phyloP scores from a whole-genome alignment of 2,797 vertebrate species.

The Pseudomugil gertrudae region DNA sequence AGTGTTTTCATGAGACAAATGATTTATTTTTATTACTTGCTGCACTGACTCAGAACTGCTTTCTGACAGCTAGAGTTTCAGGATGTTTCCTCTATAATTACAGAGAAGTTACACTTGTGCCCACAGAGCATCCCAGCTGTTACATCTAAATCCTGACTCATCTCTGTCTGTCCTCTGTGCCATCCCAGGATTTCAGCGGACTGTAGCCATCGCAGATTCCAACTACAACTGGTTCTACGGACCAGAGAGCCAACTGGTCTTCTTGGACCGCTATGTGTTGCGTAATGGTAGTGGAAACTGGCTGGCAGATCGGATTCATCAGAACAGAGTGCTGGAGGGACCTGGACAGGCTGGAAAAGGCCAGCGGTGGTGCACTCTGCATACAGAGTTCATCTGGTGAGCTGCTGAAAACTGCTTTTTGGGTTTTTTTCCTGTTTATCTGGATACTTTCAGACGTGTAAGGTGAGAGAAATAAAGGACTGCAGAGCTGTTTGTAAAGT shows the following conservation, averaged over 20 bases:
- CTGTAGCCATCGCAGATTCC: constrained; percentile 95
- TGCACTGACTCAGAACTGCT: constrained; percentile 10
- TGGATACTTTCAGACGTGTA: no score
- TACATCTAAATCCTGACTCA: background rate
- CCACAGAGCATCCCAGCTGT: background rate
- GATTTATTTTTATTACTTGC: constrained; percentile 30
- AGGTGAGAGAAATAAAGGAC: no score
- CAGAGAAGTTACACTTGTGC: constrained; percentile 20
- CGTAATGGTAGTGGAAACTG: constrained; percentile 98
- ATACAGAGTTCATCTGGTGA: constrained; percentile 99
- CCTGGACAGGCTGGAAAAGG: constrained; percentile 93
- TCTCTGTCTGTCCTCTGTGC: constrained; percentile 17
- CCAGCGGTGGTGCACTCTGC: constrained; percentile 97
- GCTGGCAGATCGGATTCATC: constrained; percentile 92
- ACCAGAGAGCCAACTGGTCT: constrained; percentile 97
- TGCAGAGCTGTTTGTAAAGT: no score
- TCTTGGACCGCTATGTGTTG: constrained; percentile 95
- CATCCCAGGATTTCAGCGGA: constrained; percentile 91
- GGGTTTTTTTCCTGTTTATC: background rate
- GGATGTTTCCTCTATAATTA: constrained; percentile 25
- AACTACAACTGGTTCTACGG: constrained; percentile 99
- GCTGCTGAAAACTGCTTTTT: constrained; percentile 31
- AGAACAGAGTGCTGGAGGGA: constrained; percentile 89
- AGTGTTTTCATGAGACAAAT: constrained; percentile 29
- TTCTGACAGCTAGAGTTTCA: constrained; percentile 21